Evolutionary conservation across 2,797 vertebrate genomes (phyloP).

Genomic region (Anas bahamensis): DNA sequence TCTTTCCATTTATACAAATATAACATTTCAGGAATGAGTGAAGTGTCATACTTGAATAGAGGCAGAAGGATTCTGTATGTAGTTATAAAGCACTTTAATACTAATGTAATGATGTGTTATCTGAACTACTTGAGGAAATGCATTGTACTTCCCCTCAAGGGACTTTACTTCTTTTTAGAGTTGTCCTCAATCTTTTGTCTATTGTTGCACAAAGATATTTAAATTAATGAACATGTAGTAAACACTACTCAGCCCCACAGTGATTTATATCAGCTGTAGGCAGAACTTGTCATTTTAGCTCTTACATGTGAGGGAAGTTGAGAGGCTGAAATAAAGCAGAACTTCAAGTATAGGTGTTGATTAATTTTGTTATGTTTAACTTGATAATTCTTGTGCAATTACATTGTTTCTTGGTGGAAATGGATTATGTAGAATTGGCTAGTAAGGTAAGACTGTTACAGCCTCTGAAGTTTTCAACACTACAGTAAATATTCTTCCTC

Average conservation of each 20-base stretch:
- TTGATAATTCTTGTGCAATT: slow-evolving; percentile 18
- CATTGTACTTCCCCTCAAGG: slow-evolving; percentile 20
- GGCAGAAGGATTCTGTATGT: neutral
- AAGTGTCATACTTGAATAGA: neutral
- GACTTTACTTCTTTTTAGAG: slow-evolving; percentile 12
- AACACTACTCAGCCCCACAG: slow-evolving; percentile 14
- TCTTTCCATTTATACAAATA: neutral
- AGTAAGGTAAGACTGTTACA: slow-evolving; percentile 23
- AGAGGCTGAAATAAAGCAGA: neutral
- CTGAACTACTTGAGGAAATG: slow-evolving; percentile 37
- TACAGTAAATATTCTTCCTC: slow-evolving; percentile 37
- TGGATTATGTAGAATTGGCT: neutral
- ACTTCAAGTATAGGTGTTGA: neutral
- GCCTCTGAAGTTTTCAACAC: slow-evolving; percentile 40
- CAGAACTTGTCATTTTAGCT: neutral
- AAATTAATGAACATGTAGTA: neutral
- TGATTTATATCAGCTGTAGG: neutral
- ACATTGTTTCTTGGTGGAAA: slow-evolving; percentile 37
- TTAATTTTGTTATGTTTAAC: neutral
- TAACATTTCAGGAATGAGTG: neutral
- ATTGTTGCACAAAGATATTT: slow-evolving; percentile 41
- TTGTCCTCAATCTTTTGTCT: slow-evolving; percentile 22
- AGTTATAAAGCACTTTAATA: slow-evolving; percentile 52
- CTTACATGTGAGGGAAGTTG: neutral
- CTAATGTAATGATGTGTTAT: slow-evolving; percentile 42